These are phyloP conservation scores for Eurois occulta DNA, from an alignment of 2,888 invertebrate species.

Conservation along the genomic window DNA sequence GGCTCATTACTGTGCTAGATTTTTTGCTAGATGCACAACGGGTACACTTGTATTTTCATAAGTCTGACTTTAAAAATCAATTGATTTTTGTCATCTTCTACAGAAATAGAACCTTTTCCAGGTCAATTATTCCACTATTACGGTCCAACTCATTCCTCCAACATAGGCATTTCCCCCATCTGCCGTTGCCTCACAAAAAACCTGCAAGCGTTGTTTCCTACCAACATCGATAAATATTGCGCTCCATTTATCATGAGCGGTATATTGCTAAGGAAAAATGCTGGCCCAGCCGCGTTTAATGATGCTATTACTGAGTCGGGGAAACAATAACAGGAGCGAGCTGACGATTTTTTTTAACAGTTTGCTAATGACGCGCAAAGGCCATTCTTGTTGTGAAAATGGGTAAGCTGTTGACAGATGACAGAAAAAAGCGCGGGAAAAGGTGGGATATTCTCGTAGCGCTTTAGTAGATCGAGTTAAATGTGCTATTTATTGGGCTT, in stretches of 20 bases:
- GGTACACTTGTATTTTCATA: not conserved
- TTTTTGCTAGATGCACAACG: not conserved
- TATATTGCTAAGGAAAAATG: constrained; percentile 71
- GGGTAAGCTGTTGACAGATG: constrained; percentile 43
- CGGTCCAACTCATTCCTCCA: constrained; percentile 8
- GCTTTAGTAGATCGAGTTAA: constrained; percentile 1
- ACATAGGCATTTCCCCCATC: constrained; percentile 38
- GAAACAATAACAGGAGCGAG: constrained; percentile 71
- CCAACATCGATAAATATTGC: constrained; percentile 72
- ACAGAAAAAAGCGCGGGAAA: constrained; percentile 4
- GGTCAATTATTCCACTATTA: constrained; percentile 35
- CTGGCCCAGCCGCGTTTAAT: constrained; percentile 69
- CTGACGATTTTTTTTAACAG: constrained; percentile 60
- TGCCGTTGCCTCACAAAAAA: constrained; percentile 42
- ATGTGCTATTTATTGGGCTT: not conserved
- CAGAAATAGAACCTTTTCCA: constrained; percentile 2
- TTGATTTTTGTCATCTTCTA: not conserved
- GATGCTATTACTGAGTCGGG: constrained; percentile 73
- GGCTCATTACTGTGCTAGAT: not conserved
- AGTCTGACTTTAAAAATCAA: not conserved
- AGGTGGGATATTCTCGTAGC: not conserved
- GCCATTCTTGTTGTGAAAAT: constrained; percentile 41
- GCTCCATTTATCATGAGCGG: constrained; percentile 71
- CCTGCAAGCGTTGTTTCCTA: constrained; percentile 55
- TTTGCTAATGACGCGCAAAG: constrained; percentile 56